A percentile compares a stretch with the other conserved stretches of the same genome.
These are phyloP conservation scores for Theocolax elegans DNA, from an alignment of 1,140 invertebrate species.

Conservation along the genomic window DNA sequence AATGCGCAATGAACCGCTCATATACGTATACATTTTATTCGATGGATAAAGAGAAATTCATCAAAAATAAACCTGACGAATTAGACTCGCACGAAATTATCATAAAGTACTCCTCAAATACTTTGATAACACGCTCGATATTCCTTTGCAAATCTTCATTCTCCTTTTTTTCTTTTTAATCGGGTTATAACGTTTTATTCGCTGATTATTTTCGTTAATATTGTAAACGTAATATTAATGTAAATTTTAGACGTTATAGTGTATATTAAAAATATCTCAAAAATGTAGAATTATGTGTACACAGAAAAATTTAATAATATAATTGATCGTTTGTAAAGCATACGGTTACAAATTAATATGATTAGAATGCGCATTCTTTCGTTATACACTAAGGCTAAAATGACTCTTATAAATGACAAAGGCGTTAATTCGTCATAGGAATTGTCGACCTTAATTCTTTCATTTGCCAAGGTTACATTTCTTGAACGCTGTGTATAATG, in stretches of 20 bases:
- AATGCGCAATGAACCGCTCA: background rate
- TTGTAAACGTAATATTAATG: too few species aligned
- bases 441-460: slow-evolving; percentile 21
- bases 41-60: background rate
- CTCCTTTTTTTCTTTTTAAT: too few species aligned
- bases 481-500: background rate
- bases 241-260: too few species aligned
- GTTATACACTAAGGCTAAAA: background rate
- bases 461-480: background rate
- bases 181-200: too few species aligned
- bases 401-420: slow-evolving; percentile 5
- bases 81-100: slow-evolving; percentile 48
- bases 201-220: too few species aligned
- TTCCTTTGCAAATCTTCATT: too few species aligned
- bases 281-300: too few species aligned
- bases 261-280: too few species aligned
- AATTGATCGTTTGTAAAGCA: too few species aligned
- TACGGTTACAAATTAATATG: too few species aligned
- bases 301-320: too few species aligned
- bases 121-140: background rate
- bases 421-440: slow-evolving; percentile 4
- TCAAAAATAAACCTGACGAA: slow-evolving; percentile 18
- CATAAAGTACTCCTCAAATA: slow-evolving; percentile 47
- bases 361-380: background rate
- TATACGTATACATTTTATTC: background rate